Conservation (phyloP, 2,113 vertebrate genomes). For the Merops nubicus region DNA sequence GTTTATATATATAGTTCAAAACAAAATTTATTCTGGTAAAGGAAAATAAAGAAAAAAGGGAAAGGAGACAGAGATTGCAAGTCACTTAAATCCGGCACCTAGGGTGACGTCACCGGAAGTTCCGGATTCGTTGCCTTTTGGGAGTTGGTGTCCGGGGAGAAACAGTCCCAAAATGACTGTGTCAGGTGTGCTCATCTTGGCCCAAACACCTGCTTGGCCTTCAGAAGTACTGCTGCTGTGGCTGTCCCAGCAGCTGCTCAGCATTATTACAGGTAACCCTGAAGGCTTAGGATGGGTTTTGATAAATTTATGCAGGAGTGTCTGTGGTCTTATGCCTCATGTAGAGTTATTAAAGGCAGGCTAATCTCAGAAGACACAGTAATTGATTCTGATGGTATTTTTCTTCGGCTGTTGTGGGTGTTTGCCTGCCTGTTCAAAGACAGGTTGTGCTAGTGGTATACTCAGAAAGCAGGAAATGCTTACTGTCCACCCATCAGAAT, state of each 20-base stretch:
- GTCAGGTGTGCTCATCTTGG: neutral
- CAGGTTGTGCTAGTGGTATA: no score
- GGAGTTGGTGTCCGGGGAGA: no score
- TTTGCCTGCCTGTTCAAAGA: neutral
- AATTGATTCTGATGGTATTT: neutral
- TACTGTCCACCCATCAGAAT: neutral
- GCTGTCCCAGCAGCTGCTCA: neutral
- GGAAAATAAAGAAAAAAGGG: no score
- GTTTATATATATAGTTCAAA: no score
- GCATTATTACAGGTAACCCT: neutral
- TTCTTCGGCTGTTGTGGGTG: neutral
- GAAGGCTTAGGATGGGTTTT: neutral
- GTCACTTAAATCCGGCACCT: no score
- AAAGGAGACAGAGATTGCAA: no score
- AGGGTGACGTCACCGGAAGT: no score
- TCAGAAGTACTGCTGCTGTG: neutral
- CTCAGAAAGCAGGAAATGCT: neutral
- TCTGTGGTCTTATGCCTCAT: neutral
- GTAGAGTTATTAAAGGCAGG: neutral
- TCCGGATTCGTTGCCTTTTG: no score
- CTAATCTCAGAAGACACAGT: neutral
- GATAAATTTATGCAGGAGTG: neutral
- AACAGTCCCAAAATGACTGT: no score
- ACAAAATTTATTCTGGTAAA: no score
- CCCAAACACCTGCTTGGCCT: neutral